A percentile compares a stretch with the other conserved stretches of the same genome.
phyloP scores from a whole-genome alignment of 2,113 vertebrate species.

The Cepphus grylle region DNA sequence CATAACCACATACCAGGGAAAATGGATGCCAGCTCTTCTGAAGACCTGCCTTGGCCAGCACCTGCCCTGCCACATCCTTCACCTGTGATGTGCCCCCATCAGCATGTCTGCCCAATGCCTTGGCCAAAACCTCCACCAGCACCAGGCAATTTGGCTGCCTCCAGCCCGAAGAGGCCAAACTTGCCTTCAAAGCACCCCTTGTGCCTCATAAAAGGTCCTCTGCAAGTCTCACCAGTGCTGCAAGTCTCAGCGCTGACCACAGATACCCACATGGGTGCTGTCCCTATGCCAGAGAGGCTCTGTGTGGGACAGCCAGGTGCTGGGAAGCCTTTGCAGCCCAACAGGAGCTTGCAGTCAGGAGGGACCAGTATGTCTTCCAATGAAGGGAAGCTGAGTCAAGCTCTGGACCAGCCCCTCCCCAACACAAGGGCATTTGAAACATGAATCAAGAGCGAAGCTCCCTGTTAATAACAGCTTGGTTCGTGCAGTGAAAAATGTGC shows the following conservation, averaged over 20 bases:
- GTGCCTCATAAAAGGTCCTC: background rate
- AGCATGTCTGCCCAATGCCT: background rate
- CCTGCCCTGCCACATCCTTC: background rate
- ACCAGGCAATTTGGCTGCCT: background rate
- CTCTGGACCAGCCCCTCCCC: background rate
- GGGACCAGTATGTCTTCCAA: background rate
- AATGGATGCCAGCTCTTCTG: background rate
- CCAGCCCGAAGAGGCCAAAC: background rate
- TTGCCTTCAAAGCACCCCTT: background rate
- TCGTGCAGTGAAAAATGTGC: background rate
- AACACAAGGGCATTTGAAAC: background rate
- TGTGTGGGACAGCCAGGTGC: background rate
- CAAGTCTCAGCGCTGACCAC: accelerated
- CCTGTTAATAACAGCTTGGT: background rate
- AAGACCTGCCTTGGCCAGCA: background rate
- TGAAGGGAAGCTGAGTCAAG: conserved; percentile 14
- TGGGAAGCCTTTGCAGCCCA: background rate
- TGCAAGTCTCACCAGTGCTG: background rate
- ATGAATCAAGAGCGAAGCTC: conserved; percentile 38
- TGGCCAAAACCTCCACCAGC: background rate
- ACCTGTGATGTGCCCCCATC: background rate
- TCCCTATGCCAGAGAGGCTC: background rate
- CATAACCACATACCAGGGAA: background rate
- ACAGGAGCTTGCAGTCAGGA: background rate
- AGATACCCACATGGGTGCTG: background rate